Evolutionary conservation across 1,140 invertebrate species (phyloP).

Genomic region (Drosophila sechellia): DNA sequence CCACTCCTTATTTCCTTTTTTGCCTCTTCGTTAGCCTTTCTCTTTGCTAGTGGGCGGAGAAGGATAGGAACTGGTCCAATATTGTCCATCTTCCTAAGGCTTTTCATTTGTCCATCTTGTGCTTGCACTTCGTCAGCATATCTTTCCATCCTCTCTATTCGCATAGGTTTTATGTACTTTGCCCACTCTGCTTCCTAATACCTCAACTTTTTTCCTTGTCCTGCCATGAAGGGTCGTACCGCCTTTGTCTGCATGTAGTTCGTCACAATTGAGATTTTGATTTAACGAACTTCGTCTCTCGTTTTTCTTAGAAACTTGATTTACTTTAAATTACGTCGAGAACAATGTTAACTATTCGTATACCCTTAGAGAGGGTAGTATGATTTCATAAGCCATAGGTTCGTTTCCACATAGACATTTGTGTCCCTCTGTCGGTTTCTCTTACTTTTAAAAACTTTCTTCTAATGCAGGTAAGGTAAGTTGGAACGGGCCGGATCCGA

Average conservation of each 20-base stretch:
- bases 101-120: constrained; percentile 78
- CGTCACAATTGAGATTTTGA: constrained; percentile 70
- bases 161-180: constrained; percentile 27
- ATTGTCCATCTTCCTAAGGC: constrained; percentile 80
- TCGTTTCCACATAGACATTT: no score
- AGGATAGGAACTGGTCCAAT: constrained; percentile 62
- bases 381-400: no score
- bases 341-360: neutral
- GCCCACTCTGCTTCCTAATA: constrained; percentile 16
- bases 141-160: constrained; percentile 7
- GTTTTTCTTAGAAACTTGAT: constrained; percentile 44
- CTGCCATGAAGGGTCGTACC: constrained; percentile 28
- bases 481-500: no score
- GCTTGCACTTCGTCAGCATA: constrained; percentile 54
- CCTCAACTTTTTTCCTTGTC: constrained; percentile 55
- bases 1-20: neutral
- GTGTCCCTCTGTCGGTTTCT: no score
- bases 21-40: constrained; percentile 13
- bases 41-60: constrained; percentile 39
- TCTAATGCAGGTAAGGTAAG: no score
- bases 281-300: constrained; percentile 66
- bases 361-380: no score
- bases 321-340: constrained; percentile 20
- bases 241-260: constrained; percentile 49
- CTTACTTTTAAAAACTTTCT: no score